Evolutionary conservation across 2,888 invertebrate genomes (phyloP).

Genomic region (Isoperla grammatica): DNA sequence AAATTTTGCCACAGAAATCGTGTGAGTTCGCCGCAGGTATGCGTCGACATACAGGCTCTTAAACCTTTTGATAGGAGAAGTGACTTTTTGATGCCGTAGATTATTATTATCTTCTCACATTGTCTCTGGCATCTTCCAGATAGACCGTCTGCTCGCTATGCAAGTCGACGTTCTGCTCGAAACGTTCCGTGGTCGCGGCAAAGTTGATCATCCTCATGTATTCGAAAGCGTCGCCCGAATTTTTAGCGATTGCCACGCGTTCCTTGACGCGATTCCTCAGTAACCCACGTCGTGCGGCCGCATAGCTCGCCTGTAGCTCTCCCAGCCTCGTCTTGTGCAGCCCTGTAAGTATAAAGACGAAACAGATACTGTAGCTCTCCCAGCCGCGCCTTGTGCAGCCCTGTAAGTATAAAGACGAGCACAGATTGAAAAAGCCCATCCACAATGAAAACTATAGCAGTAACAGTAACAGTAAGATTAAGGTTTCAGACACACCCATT

Average conservation of each 20-base stretch:
- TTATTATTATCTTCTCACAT: too few species aligned
- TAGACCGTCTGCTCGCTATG: neutral
- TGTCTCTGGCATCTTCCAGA: slow-evolving; percentile 15
- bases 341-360: neutral
- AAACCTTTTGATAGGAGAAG: too few species aligned
- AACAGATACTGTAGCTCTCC: slow-evolving; percentile 11
- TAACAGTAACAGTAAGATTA: too few species aligned
- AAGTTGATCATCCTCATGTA: neutral
- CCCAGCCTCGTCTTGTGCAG: slow-evolving; percentile 14
- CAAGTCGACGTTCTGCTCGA: neutral
- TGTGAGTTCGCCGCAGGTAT: too few species aligned
- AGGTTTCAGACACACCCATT: too few species aligned
- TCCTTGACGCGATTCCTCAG: neutral
- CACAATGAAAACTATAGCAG: too few species aligned
- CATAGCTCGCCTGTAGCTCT: slow-evolving; percentile 11
- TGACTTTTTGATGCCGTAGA: too few species aligned
- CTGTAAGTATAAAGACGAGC: slow-evolving; percentile 2
- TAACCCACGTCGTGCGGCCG: neutral
- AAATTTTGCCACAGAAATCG: too few species aligned
- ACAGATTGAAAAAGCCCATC: too few species aligned
- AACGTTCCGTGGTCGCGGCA: neutral
- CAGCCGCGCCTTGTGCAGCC: slow-evolving; percentile 15
- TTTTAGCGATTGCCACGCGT: neutral
- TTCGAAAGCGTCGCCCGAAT: neutral
- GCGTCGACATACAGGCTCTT: too few species aligned